Evolutionary conservation across 2,113 vertebrate genomes (phyloP).

Genomic region (Ariopsis seemanni): DNA sequence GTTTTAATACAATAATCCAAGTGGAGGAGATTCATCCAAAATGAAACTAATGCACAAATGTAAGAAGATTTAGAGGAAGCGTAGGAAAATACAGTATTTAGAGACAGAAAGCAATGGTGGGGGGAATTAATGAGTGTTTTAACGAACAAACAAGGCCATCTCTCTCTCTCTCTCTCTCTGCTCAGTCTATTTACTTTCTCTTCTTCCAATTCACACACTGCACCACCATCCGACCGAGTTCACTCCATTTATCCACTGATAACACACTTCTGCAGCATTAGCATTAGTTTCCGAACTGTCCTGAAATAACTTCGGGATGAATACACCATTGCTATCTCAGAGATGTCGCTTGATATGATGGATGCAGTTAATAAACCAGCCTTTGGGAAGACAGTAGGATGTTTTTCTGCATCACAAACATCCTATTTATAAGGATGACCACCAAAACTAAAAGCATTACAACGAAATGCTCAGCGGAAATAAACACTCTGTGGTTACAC

Average conservation of each 20-base stretch:
- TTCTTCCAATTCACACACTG: neutral
- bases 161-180: neutral
- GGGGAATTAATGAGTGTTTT: neutral
- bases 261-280: neutral
- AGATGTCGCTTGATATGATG: conserved; percentile 17
- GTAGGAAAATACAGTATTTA: neutral
- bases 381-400: neutral
- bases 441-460: neutral
- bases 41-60: neutral
- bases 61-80: neutral
- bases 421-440: neutral
- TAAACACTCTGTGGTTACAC: neutral
- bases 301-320: neutral
- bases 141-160: too few species aligned
- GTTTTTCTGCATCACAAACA: neutral
- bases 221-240: neutral
- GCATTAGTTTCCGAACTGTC: neutral
- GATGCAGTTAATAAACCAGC: conserved; percentile 8
- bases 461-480: neutral
- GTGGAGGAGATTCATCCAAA: too few species aligned
- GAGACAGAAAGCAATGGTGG: neutral
- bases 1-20: too few species aligned
- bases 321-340: neutral
- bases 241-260: neutral
- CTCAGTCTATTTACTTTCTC: neutral